A percentile compares a stretch with the other conserved stretches of the same genome.
These are phyloP conservation scores for Bubo blakistoni DNA, from an alignment of 2,113 vertebrate genomes.

Conservation along the genomic window DNA sequence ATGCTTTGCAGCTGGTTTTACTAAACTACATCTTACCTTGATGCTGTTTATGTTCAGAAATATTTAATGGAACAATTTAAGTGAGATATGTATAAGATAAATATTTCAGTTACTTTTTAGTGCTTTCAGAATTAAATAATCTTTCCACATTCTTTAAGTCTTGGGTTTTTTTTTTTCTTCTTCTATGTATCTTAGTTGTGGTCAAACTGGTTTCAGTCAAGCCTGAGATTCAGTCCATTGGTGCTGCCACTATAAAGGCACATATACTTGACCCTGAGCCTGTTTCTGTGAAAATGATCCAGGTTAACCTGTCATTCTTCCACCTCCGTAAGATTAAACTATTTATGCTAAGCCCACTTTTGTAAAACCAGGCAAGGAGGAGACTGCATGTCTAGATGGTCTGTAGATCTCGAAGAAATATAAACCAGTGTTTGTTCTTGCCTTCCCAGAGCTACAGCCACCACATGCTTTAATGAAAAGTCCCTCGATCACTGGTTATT, in stretches of 20 bases:
- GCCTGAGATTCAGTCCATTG: background rate
- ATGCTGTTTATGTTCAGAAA: background rate
- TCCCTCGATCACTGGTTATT: background rate
- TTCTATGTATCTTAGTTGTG: background rate
- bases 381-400: background rate
- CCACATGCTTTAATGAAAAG: background rate
- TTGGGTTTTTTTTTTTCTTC: background rate
- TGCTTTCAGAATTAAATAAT: background rate
- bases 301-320: background rate
- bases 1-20: background rate
- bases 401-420: background rate
- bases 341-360: background rate
- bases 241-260: background rate
- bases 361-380: background rate
- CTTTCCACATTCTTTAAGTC: background rate
- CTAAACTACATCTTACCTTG: background rate
- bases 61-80: background rate
- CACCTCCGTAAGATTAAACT: background rate
- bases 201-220: background rate
- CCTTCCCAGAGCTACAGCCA: background rate
- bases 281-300: background rate
- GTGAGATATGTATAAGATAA: background rate
- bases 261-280: background rate
- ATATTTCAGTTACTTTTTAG: background rate
- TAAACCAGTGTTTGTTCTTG: background rate